Conservation (phyloP, 1,140 invertebrate genomes). For the Cydia splendana region DNA sequence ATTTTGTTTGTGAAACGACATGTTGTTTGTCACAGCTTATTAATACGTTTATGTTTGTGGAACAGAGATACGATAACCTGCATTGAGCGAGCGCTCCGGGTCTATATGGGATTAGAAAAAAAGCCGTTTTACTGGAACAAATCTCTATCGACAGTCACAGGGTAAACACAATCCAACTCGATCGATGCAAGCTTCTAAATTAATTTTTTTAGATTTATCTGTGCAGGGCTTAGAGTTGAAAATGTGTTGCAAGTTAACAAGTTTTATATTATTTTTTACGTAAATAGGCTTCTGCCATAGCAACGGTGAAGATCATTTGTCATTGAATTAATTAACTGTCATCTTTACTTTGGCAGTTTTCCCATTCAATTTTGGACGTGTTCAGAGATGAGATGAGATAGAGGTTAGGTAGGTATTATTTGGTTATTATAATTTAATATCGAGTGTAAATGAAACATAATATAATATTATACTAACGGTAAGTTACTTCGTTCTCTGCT, state of each 20-base stretch:
- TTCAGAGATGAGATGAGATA: not conserved
- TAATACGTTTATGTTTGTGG: slow-evolving; percentile 29
- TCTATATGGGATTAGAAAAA: slow-evolving; percentile 21
- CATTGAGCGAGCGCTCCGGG: not conserved
- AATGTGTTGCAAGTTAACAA: not conserved
- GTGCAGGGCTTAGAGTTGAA: not conserved
- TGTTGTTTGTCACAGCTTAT: slow-evolving; percentile 32
- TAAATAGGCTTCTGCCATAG: not conserved
- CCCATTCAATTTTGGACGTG: slow-evolving; percentile 14
- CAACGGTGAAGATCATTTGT: slow-evolving; percentile 11
- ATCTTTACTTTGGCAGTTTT: slow-evolving; percentile 27
- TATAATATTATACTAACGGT: too few relatives aligned
- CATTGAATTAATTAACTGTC: slow-evolving; percentile 28
- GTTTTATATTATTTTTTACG: slow-evolving; percentile 5
- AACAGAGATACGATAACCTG: slow-evolving; percentile 15
- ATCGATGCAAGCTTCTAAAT: not conserved
- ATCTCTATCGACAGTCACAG: slow-evolving; percentile 5
- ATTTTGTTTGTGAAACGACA: slow-evolving; percentile 31
- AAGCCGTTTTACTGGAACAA: not conserved
- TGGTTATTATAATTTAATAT: slow-evolving; percentile 5
- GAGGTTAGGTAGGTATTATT: not conserved
- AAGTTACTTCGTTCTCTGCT: too few relatives aligned
- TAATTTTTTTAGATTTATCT: not conserved
- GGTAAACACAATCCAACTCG: slow-evolving; percentile 11
- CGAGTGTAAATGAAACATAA: not conserved